These are phyloP conservation scores for Apodemia arnacis DNA, from an alignment of 2,888 invertebrate species.

Conservation along the genomic window DNA sequence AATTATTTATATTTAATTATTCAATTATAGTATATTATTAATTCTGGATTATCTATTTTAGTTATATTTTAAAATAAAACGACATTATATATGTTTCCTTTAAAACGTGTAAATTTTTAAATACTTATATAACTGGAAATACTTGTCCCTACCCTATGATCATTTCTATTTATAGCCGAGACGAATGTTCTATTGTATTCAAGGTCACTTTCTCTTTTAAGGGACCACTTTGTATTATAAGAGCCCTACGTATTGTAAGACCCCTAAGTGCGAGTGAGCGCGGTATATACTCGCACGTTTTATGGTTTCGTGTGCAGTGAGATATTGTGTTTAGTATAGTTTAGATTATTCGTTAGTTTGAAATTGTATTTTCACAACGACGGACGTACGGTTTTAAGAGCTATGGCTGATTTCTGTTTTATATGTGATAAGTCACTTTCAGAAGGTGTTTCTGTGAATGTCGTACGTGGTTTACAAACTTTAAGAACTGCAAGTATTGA, in stretches of 20 bases:
- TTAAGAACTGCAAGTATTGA: conserved; percentile 81
- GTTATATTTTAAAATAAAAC: neutral
- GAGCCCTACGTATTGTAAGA: conserved; percentile 30
- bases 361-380: conserved; percentile 56
- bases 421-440: conserved; percentile 80
- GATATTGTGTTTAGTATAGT: conserved; percentile 11
- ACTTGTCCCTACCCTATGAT: conserved; percentile 77
- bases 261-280: conserved; percentile 37
- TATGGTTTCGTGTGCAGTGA: conserved; percentile 10
- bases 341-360: conserved; percentile 74
- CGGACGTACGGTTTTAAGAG: conserved; percentile 76
- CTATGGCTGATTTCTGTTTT: conserved; percentile 84
- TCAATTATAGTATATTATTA: conserved; percentile 1
- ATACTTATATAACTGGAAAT: conserved; percentile 83
- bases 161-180: conserved; percentile 80
- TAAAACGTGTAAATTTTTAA: conserved; percentile 77
- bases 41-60: conserved; percentile 2
- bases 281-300: conserved; percentile 25
- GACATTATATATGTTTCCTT: conserved; percentile 43
- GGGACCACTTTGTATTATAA: conserved; percentile 18
- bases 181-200: conserved; percentile 78
- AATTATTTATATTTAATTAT: too few relatives aligned
- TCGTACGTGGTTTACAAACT: conserved; percentile 83
- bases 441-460: conserved; percentile 82
- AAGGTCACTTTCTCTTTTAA: conserved; percentile 63